Conservation (phyloP, 1,140 invertebrate species). For the Sycophaga agraensis region DNA sequence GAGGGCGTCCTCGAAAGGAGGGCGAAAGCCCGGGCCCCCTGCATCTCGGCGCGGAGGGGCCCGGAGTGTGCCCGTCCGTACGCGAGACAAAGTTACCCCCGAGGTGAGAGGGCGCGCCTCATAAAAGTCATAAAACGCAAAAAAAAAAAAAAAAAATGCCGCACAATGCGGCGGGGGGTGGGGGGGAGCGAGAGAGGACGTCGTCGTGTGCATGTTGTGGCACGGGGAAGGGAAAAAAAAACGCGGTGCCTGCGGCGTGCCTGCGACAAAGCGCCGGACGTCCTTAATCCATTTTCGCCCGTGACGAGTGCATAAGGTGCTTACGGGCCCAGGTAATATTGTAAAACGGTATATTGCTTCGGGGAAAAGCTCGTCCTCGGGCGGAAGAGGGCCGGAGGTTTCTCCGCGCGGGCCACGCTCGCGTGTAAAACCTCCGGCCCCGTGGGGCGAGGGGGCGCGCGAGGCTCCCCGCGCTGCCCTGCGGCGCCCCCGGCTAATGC, state of each 20-base stretch:
- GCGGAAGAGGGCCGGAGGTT: neutral
- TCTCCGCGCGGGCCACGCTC: conserved; percentile 4
- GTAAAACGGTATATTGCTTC: conserved; percentile 40
- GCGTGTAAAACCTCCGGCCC: conserved; percentile 4
- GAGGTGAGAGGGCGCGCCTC: neutral
- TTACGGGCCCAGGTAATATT: conserved; percentile 46
- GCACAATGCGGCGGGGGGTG: neutral
- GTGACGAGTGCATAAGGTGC: conserved; percentile 38
- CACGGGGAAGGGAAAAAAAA: conserved; percentile 1
- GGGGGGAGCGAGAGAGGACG: no score
- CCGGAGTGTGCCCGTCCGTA: neutral
- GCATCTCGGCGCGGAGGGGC: no score
- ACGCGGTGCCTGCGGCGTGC: neutral
- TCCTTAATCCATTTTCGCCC: conserved; percentile 40
- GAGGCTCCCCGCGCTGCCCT: no score
- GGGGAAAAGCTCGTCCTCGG: conserved; percentile 25
- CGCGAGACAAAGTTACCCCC: neutral
- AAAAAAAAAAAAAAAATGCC: neutral
- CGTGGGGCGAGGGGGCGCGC: no score
- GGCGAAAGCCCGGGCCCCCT: no score
- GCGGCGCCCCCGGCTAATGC: no score
- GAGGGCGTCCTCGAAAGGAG: no score
- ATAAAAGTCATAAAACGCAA: conserved; percentile 8
- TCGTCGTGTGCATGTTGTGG: no score
- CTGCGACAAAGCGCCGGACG: conserved; percentile 17